Conservation (phyloP, 1,140 invertebrate species). For the Catajapyx aquilonaris region DNA sequence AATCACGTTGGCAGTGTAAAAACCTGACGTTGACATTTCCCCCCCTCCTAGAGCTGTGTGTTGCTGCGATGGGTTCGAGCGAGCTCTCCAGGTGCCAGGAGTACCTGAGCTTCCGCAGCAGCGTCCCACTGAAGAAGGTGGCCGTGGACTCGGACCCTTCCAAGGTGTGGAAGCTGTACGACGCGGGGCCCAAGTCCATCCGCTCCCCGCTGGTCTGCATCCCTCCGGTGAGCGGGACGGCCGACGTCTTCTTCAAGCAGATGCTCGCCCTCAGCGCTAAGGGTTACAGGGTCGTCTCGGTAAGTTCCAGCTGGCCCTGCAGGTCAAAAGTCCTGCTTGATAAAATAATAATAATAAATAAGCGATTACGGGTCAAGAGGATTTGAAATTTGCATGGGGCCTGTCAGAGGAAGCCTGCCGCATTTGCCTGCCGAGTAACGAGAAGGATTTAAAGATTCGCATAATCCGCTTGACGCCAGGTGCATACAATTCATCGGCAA, state of each 20-base stretch:
- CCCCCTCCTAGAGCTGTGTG: too few relatives aligned
- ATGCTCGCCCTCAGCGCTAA: constrained; percentile 50
- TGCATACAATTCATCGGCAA: too few relatives aligned
- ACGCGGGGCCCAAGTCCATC: constrained; percentile 60
- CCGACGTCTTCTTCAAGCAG: constrained; percentile 72
- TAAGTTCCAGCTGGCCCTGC: constrained; percentile 21
- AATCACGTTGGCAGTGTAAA: too few relatives aligned
- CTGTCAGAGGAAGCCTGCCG: too few relatives aligned
- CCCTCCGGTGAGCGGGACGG: constrained; percentile 70
- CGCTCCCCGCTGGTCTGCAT: constrained; percentile 62
- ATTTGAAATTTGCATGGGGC: too few relatives aligned
- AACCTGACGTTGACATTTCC: too few relatives aligned
- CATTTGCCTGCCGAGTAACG: too few relatives aligned
- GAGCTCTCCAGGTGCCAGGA: constrained; percentile 53
- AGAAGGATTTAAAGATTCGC: too few relatives aligned
- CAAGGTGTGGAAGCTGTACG: constrained; percentile 70
- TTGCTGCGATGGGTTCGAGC: constrained; percentile 35
- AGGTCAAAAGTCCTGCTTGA: too few relatives aligned
- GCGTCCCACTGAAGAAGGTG: constrained; percentile 55
- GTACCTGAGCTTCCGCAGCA: constrained; percentile 68
- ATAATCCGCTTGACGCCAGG: too few relatives aligned
- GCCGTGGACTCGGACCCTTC: constrained; percentile 51
- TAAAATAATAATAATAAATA: too few relatives aligned
- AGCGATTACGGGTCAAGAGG: too few relatives aligned
- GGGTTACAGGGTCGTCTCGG: constrained; percentile 62